A percentile compares a stretch with the other conserved stretches of the same genome.
These are phyloP conservation scores for human (Homo sapiens) DNA, from an alignment of 2,113 vertebrate genomes.

Conservation along the genomic window DNA sequence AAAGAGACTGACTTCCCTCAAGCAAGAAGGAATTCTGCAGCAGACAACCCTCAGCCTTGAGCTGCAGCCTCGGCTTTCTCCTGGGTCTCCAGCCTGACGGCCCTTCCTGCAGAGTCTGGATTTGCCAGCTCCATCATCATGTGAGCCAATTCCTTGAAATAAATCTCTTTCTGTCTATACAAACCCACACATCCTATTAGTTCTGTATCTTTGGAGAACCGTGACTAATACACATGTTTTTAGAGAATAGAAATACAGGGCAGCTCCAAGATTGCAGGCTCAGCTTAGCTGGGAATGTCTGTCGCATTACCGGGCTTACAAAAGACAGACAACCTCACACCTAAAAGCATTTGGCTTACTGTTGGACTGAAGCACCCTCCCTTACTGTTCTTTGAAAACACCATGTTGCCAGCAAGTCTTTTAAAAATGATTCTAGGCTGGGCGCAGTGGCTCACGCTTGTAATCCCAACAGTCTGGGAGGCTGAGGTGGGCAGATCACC, in stretches of 20 bases:
- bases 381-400: neutral
- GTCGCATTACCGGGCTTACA: fast-evolving
- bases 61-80: neutral
- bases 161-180: neutral
- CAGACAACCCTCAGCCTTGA: neutral
- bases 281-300: neutral
- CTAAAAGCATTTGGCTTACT: neutral
- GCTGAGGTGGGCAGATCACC: neutral
- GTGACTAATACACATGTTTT: neutral
- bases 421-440: neutral
- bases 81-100: neutral
- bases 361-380: neutral
- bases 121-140: neutral
- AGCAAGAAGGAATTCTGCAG: neutral
- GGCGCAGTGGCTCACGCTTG: neutral
- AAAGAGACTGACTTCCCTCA: neutral
- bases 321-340: neutral
- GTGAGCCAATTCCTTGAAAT: neutral
- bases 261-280: neutral
- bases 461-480: neutral
- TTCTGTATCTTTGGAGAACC: neutral
- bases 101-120: neutral
- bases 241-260: neutral
- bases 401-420: neutral
- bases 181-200: too few relatives aligned